Base-by-base conservation (phyloP, 2,113 vertebrate genomes). In the Mellivora capensis region DNA sequence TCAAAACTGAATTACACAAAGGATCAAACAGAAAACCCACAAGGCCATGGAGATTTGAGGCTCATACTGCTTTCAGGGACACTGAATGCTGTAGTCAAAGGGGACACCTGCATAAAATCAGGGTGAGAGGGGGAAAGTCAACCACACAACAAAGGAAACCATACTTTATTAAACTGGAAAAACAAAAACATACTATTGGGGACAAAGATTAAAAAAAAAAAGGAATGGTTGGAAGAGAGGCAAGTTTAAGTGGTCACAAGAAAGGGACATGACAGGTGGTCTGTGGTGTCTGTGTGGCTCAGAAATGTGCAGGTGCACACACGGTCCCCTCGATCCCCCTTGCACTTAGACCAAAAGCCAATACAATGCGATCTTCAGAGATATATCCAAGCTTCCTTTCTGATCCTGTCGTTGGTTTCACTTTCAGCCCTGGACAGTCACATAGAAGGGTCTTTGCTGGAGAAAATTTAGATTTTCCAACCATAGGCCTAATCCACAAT, bases 131-230 rank as follows among this genome's bases (percentile, higher is more conserved):
- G 97, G 79, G 87, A 87, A 94, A 94, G 97, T 95, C 97, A 98
- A 98, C 96, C 97, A 98, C 98, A 97, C 98, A 90, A 98, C 98
- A 97, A 97, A 97, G 94, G 97, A 96, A 94, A 96, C 96, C 74
- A 54, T 87, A 95, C 83, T 98, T 98, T 98, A 98, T 98, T 98
- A 94, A 96, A 94, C 96, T 64, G 93, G 96, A 92, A 92, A 92
- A 98, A 98, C 95, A 97, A 97, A 98, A 97, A 92, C 86, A 93
- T 52, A 76, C 89, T 91, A 89, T 12, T 23, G 15, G 67, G 76
- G 69, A 93, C 79, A 93, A 25, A 80, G 44, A 62, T 44, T 64
- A 49, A 14, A 42, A 8, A 34, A 79, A 93, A 82, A 64, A 81
- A 62, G 93, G 86, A 95, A 97, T 79, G 90, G 44, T 69, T 90